Conservation (phyloP, 2,113 vertebrate species). For the human region DNA sequence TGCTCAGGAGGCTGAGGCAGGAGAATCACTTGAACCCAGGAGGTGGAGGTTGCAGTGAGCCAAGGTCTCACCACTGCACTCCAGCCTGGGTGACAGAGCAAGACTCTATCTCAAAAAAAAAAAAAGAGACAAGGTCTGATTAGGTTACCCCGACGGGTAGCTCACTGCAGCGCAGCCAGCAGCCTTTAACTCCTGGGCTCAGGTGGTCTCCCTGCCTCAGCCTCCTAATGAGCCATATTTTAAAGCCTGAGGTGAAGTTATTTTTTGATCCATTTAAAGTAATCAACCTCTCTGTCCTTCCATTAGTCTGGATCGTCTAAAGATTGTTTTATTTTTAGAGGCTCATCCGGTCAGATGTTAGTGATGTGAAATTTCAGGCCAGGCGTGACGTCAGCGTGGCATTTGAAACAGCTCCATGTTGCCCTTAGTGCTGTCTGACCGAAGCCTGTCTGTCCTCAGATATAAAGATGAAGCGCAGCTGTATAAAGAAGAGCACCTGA, state of each 20-base stretch:
- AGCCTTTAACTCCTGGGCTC: too few relatives aligned
- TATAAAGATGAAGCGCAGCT: constrained; percentile 92
- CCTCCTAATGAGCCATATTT: background rate
- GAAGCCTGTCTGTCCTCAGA: constrained; percentile 78
- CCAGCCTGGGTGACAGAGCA: too few relatives aligned
- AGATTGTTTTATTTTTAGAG: background rate
- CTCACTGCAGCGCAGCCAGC: too few relatives aligned
- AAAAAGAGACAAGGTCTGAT: too few relatives aligned
- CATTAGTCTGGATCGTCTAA: background rate
- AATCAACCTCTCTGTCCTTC: background rate
- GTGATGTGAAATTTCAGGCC: accelerated
- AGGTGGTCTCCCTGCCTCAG: too few relatives aligned
- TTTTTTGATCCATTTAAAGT: background rate
- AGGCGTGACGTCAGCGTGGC: accelerated
- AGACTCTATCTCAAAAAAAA: too few relatives aligned
- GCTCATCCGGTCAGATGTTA: background rate
- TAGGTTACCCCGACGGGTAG: too few relatives aligned
- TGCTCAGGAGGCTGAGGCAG: too few relatives aligned
- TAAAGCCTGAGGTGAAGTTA: background rate
- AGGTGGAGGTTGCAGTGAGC: too few relatives aligned
- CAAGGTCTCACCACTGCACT: too few relatives aligned
- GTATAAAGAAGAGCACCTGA: constrained; percentile 96
- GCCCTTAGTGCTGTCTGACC: accelerated
- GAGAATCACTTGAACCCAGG: too few relatives aligned
- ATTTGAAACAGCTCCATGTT: accelerated